These are phyloP conservation scores for Tolmerus cingulatus DNA, from an alignment of 2,888 invertebrate species.

Conservation along the genomic window DNA sequence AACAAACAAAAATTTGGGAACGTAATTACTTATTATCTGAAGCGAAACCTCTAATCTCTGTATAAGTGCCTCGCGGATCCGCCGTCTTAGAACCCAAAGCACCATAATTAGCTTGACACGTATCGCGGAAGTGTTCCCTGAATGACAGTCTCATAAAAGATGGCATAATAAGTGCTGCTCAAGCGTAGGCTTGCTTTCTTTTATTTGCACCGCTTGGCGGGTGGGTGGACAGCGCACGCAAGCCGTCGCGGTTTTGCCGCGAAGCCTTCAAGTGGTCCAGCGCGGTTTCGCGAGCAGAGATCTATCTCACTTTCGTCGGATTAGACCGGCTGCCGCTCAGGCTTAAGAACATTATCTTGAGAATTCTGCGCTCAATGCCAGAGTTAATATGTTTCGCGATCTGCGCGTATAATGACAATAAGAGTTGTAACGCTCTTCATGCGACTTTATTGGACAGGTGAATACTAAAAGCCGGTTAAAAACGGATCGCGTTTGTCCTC, in stretches of 20 bases:
- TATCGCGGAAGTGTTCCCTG: background rate
- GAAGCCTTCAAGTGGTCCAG: background rate
- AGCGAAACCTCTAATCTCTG: no score
- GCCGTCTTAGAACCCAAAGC: background rate
- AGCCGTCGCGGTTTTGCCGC: background rate
- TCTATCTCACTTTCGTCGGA: background rate
- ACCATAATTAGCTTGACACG: background rate
- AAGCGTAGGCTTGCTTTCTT: background rate
- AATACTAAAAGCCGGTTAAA: background rate
- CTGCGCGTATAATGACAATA: background rate
- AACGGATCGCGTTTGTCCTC: background rate
- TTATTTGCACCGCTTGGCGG: background rate
- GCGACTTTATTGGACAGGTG: background rate
- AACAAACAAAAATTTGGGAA: no score
- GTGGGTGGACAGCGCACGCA: background rate
- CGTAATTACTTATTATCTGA: no score
- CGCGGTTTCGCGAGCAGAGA: background rate
- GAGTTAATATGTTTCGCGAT: slow-evolving; percentile 8
- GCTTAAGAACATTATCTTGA: background rate
- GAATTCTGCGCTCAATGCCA: slow-evolving; percentile 12
- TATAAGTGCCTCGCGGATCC: no score
- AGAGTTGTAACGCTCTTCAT: background rate
- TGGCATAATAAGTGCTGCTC: background rate
- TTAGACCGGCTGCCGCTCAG: background rate
- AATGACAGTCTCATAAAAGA: background rate